Percentiles rank a stretch among this genome's conserved stretches.
Conservation (phyloP, 2,797 vertebrate genomes). For the Microctenopoma lineatum region DNA sequence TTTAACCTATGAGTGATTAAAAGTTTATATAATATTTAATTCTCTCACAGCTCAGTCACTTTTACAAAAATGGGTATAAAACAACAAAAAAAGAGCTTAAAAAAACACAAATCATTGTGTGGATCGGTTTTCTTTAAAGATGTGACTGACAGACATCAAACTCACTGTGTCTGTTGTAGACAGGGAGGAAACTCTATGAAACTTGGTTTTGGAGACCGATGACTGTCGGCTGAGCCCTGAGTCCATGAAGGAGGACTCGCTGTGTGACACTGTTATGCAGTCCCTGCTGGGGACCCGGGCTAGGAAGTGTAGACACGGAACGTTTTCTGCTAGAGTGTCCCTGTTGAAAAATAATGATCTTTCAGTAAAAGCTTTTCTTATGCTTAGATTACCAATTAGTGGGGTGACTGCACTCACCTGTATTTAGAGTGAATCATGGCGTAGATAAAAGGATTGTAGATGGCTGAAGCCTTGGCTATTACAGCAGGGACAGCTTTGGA, state of each 20-base stretch:
- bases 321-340: slow-evolving; percentile 79
- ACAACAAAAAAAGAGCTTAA: neutral
- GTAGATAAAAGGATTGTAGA: slow-evolving; percentile 94
- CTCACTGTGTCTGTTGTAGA: slow-evolving; percentile 82
- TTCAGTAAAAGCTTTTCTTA: slow-evolving; percentile 26
- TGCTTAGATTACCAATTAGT: neutral
- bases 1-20: too few relatives aligned
- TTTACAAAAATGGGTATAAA: neutral
- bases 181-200: slow-evolving; percentile 76
- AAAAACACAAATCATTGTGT: neutral
- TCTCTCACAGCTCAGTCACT: neutral
- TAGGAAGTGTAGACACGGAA: slow-evolving; percentile 81
- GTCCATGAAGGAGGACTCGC: slow-evolving; percentile 77
- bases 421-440: slow-evolving; percentile 93
- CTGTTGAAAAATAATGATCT: slow-evolving; percentile 56
- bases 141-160: slow-evolving; percentile 10
- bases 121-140: neutral
- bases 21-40: too few relatives aligned
- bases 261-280: slow-evolving; percentile 73
- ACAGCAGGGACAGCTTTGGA: slow-evolving; percentile 91
- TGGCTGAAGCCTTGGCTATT: slow-evolving; percentile 92
- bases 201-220: slow-evolving; percentile 72
- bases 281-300: slow-evolving; percentile 61
- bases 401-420: slow-evolving; percentile 78
- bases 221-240: slow-evolving; percentile 75